These are phyloP conservation scores for Psammodynastes pulverulentus DNA, from an alignment of 2,113 vertebrate species.

Conservation along the genomic window DNA sequence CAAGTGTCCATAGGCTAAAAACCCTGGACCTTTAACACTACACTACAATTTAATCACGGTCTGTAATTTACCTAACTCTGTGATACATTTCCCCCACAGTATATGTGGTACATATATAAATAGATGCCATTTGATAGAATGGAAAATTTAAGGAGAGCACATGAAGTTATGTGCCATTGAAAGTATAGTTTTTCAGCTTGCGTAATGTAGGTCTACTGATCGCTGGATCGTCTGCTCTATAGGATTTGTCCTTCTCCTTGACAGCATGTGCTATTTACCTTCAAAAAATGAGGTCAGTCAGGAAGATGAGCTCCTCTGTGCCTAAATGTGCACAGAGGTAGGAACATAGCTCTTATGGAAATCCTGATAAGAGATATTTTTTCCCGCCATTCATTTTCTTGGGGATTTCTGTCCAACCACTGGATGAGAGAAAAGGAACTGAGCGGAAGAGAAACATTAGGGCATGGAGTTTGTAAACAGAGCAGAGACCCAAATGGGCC, in stretches of 20 bases:
- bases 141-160: not conserved
- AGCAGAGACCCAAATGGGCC: not conserved
- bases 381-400: not conserved
- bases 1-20: not conserved
- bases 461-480: not conserved
- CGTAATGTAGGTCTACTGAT: not conserved
- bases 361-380: not conserved
- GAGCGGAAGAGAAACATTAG: not conserved
- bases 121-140: not conserved
- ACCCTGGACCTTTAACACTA: not conserved
- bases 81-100: not conserved
- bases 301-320: not conserved
- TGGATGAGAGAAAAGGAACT: not conserved
- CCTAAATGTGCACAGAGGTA: not conserved
- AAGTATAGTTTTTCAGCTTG: not conserved
- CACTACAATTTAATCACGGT: not conserved
- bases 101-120: not conserved
- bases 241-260: not conserved
- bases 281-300: not conserved
- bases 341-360: not conserved
- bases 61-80: not conserved
- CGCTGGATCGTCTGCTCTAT: not conserved
- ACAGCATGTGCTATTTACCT: not conserved
- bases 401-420: not conserved
- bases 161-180: not conserved